Conservation (phyloP, 2,888 invertebrate species). For the Tortricodes alternella region DNA sequence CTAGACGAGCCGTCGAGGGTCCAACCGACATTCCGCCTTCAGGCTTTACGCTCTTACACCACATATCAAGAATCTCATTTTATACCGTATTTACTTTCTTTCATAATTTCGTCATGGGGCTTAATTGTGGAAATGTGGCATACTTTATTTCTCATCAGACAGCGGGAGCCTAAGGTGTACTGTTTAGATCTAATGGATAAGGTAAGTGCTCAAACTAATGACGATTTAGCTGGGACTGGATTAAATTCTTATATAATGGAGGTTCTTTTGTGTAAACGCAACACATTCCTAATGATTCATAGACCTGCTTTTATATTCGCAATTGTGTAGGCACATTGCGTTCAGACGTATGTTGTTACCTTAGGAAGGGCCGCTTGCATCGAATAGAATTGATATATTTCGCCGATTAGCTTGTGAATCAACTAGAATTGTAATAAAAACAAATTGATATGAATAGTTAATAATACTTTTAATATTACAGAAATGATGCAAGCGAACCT, state of each 20-base stretch:
- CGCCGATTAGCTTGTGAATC: slow-evolving; percentile 23
- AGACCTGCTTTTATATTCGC: slow-evolving; percentile 17
- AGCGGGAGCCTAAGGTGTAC: slow-evolving; percentile 59
- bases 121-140: slow-evolving; percentile 5
- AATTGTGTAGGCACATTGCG: slow-evolving; percentile 9
- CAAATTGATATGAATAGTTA: slow-evolving; percentile 23
- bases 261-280: slow-evolving; percentile 23
- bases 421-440: slow-evolving; percentile 16
- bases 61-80: slow-evolving; percentile 78
- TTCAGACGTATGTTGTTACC: slow-evolving; percentile 17
- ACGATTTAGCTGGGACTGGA: slow-evolving; percentile 20
- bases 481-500: slow-evolving; percentile 25
- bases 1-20: background rate
- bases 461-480: slow-evolving; percentile 24
- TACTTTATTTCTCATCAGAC: slow-evolving; percentile 32
- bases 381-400: slow-evolving; percentile 27
- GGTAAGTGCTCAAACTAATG: slow-evolving; percentile 27
- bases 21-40: slow-evolving; percentile 53
- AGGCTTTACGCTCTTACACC: slow-evolving; percentile 63
- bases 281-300: slow-evolving; percentile 10
- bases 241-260: slow-evolving; percentile 10
- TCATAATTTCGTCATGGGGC: background rate
- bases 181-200: slow-evolving; percentile 29
- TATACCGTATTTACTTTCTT: slow-evolving; percentile 36
- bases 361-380: slow-evolving; percentile 29